These are phyloP conservation scores for Cyanoliseus patagonus DNA, from an alignment of 2,113 vertebrate species.

Conservation along the genomic window DNA sequence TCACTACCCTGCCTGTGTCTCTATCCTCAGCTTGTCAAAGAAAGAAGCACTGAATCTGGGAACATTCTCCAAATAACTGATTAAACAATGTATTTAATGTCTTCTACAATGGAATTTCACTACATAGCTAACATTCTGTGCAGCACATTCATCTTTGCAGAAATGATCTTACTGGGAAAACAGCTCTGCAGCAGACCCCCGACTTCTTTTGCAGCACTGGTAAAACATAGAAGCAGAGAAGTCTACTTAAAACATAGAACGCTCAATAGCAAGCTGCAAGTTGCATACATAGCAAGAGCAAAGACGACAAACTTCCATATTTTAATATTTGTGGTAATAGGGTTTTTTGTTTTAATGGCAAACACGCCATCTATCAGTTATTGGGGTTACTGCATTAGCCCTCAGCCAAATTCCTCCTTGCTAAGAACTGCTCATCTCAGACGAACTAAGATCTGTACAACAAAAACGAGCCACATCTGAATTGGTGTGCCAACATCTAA, in stretches of 20 bases:
- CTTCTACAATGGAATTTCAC: conserved; percentile 42
- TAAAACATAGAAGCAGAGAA: not conserved
- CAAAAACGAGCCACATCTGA: not conserved
- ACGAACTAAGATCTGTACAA: not conserved
- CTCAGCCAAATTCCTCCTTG: not conserved
- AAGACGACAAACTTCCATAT: not conserved
- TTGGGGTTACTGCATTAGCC: conserved; percentile 16
- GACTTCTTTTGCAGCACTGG: not conserved
- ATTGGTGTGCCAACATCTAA: not conserved
- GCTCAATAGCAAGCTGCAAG: not conserved
- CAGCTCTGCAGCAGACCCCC: not conserved
- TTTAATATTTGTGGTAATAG: not conserved
- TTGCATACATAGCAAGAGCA: not conserved
- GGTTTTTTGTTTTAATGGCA: conserved; percentile 39
- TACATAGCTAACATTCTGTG: conserved; percentile 49
- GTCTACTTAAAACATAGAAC: not conserved
- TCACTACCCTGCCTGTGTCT: not conserved
- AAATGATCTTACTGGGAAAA: not conserved
- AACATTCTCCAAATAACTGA: conserved; percentile 60
- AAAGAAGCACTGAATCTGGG: conserved; percentile 30
- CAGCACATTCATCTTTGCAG: not conserved
- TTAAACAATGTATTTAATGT: conserved; percentile 64
- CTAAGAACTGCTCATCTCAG: not conserved
- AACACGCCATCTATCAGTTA: conserved; percentile 68
- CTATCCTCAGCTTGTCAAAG: conserved; percentile 1